Evolutionary conservation across 2,797 vertebrate species (phyloP).

Genomic region (Ceyx erithaca): DNA sequence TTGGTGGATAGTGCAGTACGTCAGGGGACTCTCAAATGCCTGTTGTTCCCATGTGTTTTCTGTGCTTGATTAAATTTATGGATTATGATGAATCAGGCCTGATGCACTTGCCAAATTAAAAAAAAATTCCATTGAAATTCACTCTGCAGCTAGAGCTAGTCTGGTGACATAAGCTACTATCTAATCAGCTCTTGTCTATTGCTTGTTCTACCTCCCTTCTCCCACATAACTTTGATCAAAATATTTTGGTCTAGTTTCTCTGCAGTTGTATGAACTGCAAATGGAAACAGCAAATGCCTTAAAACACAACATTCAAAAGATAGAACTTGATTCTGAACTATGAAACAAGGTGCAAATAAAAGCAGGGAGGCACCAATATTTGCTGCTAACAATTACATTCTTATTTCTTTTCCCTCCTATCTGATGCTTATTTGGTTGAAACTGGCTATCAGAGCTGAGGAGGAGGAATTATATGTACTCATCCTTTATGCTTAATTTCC

Average conservation of each 20-base stretch:
- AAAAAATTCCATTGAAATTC: neutral
- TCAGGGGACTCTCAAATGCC: neutral
- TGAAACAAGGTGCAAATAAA: neutral
- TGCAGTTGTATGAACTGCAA: neutral
- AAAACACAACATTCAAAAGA: neutral
- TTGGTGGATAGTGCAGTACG: neutral
- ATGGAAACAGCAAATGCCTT: constrained; percentile 13
- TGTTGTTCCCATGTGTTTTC: neutral
- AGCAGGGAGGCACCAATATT: neutral
- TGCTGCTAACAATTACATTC: neutral
- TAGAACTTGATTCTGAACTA: neutral
- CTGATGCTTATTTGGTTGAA: neutral
- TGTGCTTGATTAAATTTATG: neutral
- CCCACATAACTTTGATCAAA: constrained; percentile 22
- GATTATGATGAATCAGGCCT: neutral
- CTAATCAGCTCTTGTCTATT: constrained; percentile 31
- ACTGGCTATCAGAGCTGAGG: neutral
- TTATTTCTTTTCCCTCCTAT: neutral
- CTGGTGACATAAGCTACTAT: neutral
- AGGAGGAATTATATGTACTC: neutral
- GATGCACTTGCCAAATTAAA: neutral
- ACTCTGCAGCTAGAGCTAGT: neutral
- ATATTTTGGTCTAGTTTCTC: constrained; percentile 26
- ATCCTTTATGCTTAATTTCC: neutral
- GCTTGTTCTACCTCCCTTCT: constrained; percentile 23